Evolutionary conservation across 2,113 vertebrate species (phyloP), one percentile per base, ranked within the genome.

Genomic region (Triplophysa rosa): DNA sequence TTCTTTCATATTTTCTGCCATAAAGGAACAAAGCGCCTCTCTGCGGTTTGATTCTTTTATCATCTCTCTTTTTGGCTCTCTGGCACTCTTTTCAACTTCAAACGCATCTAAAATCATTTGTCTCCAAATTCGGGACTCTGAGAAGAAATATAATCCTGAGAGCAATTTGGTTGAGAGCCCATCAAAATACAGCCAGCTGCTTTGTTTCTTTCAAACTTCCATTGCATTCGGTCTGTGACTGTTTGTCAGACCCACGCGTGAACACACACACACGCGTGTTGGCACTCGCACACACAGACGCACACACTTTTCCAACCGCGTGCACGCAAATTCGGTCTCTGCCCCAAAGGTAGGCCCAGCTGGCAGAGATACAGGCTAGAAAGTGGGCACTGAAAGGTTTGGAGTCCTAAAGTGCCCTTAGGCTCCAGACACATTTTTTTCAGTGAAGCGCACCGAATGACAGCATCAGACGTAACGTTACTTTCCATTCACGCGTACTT

Each of bases 91-190:
- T 73, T 64, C 56, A 26, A 40, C 63, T 66, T 80, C 69, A 56
- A 64, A 54, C 10, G 14, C 56, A 62, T 66, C 45, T 11, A 49
- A 71, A 66, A 72, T 65, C 29, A 72, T 61, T 79, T 79, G 45
- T 62, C 47, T 64, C 49, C 63, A 64, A 66, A 40, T 59, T 65
- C 5, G 13, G 26, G 29, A 66, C 70, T 52, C 40, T n/a, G 24
- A 12, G 21, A 58, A 72, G 69, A 74, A 80, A 73, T 58, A 24
- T 71, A 72, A 72, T 26, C 67, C 62, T 42, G 37, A 47, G 72
- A 62, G 62, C 68, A 80, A 80, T 66, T 79, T 80, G 62, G 61
- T 47, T 54, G 37, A 52, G 49, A 80, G 78, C 61, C 68, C 64
- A 80, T 67, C 42, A 37, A 74, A 74, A 74, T 33, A 80, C 62